Evolutionary conservation across 2,797 vertebrate species (phyloP), one percentile per base, ranked within the genome.

Genomic region (Notolepis coatsorum): DNA sequence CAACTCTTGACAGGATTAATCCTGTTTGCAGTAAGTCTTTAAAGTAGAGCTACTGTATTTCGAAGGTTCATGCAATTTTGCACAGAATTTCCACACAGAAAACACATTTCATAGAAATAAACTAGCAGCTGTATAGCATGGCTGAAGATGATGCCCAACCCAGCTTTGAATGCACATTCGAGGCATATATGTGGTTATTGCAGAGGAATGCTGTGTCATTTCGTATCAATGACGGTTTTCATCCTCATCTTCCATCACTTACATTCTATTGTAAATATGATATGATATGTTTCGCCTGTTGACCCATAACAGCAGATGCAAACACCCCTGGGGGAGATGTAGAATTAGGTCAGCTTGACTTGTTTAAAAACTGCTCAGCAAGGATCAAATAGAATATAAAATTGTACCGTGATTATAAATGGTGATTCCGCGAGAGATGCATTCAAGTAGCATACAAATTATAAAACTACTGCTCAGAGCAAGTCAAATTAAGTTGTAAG

Each of bases 21-120:
- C 71, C 71, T 70, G 68, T 84, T 87, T 84, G 79, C 75, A 81
- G 77, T 80, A 72, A 23, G 52, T 42, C 13, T 80, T 82, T 81
- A 84, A 61, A 67, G 64, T 78, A 67, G 37, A 47, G 58, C 71
- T 73, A n/a, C n/a, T n/a, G n/a, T n/a, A 57, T 78, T 83, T 69
- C 70, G 77, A 82, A 75, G 76, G 79, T 67, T 63, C 67, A 41
- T 87, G 83, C 81, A 85, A 13, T n/a, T 58, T 39, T 13, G 15
- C 72, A 73, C 31, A 66, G 75, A n/a, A 71, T 56, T 75, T 70
- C 64, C 50, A 3, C 73, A 73, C 43, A 12, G 39, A 45, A 68
- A 51, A 71, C 52, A 71, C 52, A 20, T 68, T 74, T 78, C 63
- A 64, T 37, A 30, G 42, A 68, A 75, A 65, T 55, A 18, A 60